A percentile compares a stretch with the other conserved stretches of the same genome.
Conservation (phyloP, 2,113 vertebrate genomes). For the Rhodinocichla rosea region DNA sequence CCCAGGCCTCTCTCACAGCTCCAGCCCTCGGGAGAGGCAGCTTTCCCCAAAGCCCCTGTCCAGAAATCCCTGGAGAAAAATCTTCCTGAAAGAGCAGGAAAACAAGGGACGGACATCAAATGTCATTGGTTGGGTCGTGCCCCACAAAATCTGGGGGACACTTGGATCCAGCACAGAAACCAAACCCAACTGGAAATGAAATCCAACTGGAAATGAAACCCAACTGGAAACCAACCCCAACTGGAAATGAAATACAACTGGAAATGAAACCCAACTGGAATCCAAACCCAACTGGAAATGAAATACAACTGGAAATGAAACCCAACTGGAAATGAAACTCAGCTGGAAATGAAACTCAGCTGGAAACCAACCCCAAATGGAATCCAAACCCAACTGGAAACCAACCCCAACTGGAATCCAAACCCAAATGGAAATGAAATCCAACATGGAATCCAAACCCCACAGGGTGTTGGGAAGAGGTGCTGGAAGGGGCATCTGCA, state of each 20-base stretch:
- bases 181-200: background rate
- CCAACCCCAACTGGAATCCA: background rate
- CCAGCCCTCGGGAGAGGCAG: background rate
- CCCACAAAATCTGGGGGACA: fast-evolving
- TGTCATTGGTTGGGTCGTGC: fast-evolving
- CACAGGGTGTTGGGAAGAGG: fast-evolving
- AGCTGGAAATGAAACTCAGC: background rate
- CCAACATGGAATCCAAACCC: background rate
- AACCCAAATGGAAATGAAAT: background rate
- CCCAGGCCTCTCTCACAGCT: background rate
- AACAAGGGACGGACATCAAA: background rate
- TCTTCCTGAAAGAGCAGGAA: background rate
- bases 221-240: background rate
- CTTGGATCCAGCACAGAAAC: fast-evolving
- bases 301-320: background rate
- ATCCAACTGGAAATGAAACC: background rate
- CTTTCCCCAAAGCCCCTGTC: background rate
- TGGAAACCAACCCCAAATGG: background rate
- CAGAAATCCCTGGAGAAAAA: background rate
- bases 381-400: background rate
- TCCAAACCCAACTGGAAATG: background rate
- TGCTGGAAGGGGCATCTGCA: background rate
- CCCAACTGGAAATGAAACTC: background rate
- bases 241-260: no score
- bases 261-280: fast-evolving